A percentile compares a stretch with the other conserved stretches of the same genome.
Conservation (phyloP, 2,113 vertebrate genomes). For the human region DNA sequence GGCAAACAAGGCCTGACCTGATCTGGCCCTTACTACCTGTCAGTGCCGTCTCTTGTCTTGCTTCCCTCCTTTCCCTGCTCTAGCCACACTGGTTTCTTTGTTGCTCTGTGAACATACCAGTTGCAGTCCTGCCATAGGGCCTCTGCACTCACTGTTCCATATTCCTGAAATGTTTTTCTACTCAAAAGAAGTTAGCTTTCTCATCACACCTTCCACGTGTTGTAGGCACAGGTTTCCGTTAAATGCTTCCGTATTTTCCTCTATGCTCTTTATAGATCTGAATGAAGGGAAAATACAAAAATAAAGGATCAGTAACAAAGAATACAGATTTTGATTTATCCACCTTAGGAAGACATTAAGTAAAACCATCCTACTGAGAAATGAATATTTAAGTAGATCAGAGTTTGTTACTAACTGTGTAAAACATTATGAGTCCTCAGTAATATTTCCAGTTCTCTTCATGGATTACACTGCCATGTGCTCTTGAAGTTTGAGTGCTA, state of each 20-base stretch:
- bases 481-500: background rate
- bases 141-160: background rate
- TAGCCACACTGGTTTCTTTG: background rate
- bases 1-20: background rate
- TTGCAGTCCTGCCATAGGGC: rapidly evolving
- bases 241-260: background rate
- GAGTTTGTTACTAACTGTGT: background rate
- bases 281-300: background rate
- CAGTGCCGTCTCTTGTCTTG: background rate
- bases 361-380: background rate
- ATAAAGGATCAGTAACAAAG: background rate
- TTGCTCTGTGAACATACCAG: background rate
- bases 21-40: background rate
- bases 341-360: background rate
- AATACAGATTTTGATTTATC: background rate
- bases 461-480: background rate
- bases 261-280: background rate
- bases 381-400: background rate
- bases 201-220: background rate
- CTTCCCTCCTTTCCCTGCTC: too few relatives aligned
- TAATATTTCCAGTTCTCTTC: background rate
- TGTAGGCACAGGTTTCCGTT: background rate
- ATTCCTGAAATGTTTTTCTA: background rate
- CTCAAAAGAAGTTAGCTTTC: background rate
- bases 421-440: background rate